Percentiles rank a stretch among this genome's conserved stretches.
These are phyloP conservation scores for Zaprionus capensis DNA, from an alignment of 1,140 invertebrate species.

Conservation along the genomic window DNA sequence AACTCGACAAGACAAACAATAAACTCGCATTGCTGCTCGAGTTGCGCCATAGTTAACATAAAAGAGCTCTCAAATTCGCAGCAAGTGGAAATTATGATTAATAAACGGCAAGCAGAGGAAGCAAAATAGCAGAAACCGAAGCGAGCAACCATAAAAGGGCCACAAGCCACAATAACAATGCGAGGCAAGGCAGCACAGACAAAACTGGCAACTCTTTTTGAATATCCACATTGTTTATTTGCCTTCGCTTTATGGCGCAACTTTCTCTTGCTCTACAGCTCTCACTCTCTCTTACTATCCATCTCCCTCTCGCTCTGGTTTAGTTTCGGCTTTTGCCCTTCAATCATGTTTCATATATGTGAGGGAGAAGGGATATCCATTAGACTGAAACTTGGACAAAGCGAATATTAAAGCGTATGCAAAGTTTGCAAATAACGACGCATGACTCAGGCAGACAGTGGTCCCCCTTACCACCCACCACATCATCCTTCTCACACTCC, in stretches of 20 bases:
- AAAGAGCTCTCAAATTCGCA: constrained; percentile 11
- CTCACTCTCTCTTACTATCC: not conserved
- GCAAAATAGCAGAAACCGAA: not conserved
- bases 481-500: not conserved
- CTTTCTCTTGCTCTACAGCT: not conserved
- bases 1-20: not conserved
- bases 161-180: not conserved
- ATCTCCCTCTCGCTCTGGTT: not conserved
- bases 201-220: not conserved
- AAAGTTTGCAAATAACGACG: constrained; percentile 11
- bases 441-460: not conserved
- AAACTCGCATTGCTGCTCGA: not conserved
- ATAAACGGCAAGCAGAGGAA: constrained; percentile 4
- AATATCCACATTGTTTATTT: constrained; percentile 3
- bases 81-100: constrained; percentile 15
- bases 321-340: constrained; percentile 1
- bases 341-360: constrained; percentile 10
- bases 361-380: constrained; percentile 57
- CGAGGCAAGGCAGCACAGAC: not conserved
- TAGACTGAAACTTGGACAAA: constrained; percentile 40
- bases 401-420: constrained; percentile 1
- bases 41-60: not conserved
- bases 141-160: not conserved
- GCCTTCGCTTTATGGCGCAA: not conserved
- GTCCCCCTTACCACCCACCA: not conserved